A percentile compares a stretch with the other conserved stretches of the same genome.
Conservation (phyloP, 2,113 vertebrate species). For the Eretmochelys imbricata region DNA sequence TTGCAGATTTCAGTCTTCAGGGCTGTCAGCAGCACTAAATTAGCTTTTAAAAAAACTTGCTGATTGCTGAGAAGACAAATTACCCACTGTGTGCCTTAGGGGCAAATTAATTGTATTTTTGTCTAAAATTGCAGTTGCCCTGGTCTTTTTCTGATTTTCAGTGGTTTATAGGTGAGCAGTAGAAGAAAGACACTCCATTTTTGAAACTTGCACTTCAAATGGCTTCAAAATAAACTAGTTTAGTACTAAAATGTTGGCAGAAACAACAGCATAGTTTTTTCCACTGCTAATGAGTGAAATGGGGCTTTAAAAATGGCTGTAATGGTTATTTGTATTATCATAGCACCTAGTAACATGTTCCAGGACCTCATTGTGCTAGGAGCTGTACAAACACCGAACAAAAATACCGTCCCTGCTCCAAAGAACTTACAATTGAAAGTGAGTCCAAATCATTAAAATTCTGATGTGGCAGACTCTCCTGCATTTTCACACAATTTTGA, state of each 20-base stretch:
- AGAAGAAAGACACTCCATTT: not conserved
- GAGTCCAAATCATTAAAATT: not conserved
- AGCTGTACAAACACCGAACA: not conserved
- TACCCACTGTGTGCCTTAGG: not conserved
- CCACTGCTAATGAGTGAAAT: not conserved
- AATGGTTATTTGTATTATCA: not conserved
- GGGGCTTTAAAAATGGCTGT: not conserved
- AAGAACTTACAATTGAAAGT: not conserved
- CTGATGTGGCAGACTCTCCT: rapidly evolving
- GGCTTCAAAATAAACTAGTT: not conserved
- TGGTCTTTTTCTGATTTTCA: not conserved
- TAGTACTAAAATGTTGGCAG: not conserved
- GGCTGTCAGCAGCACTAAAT: constrained; percentile 61
- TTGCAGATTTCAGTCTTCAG: constrained; percentile 51
- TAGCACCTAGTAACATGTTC: not conserved
- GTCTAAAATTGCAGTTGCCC: not conserved
- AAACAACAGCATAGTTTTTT: not conserved
- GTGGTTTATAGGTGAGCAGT: not conserved
- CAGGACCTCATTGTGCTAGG: not conserved
- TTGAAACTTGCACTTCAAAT: rapidly evolving
- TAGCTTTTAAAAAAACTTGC: not conserved
- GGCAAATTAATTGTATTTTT: not conserved
- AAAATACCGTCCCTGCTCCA: not conserved
- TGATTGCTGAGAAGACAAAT: constrained; percentile 14
- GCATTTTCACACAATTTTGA: not conserved